Conservation (phyloP, 2,888 invertebrate genomes). For the Calliphora vomitoria region DNA sequence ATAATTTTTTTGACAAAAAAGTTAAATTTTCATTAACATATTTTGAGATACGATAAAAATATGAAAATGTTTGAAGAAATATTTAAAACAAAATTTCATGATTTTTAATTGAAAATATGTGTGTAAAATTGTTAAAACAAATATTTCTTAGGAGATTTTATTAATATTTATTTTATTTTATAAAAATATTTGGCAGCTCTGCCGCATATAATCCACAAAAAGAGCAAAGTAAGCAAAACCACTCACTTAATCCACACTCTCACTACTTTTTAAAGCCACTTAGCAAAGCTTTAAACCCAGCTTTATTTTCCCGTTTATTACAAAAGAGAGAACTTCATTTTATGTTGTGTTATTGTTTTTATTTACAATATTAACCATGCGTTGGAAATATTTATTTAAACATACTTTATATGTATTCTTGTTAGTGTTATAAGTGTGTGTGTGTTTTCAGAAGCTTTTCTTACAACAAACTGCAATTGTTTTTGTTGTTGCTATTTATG, state of each 20-base stretch:
- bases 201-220: not conserved
- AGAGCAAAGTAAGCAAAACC: not conserved
- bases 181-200: not conserved
- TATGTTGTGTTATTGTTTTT: conserved; percentile 35
- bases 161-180: too few species aligned
- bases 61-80: too few species aligned
- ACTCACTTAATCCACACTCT: conserved; percentile 28
- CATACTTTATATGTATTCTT: not conserved
- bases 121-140: too few species aligned
- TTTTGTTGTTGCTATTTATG: conserved; percentile 72
- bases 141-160: too few species aligned
- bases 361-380: conserved; percentile 19
- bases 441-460: conserved; percentile 61
- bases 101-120: too few species aligned
- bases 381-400: conserved; percentile 30
- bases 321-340: not conserved
- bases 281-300: conserved; percentile 48
- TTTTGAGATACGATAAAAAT: too few species aligned
- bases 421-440: not conserved
- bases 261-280: conserved; percentile 1
- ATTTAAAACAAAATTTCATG: too few species aligned
- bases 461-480: conserved; percentile 43
- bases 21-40: too few species aligned
- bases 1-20: too few species aligned
- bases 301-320: conserved; percentile 10